These are phyloP conservation scores for Tetramorium bicarinatum DNA, from an alignment of 2,888 invertebrate genomes.

Conservation along the genomic window DNA sequence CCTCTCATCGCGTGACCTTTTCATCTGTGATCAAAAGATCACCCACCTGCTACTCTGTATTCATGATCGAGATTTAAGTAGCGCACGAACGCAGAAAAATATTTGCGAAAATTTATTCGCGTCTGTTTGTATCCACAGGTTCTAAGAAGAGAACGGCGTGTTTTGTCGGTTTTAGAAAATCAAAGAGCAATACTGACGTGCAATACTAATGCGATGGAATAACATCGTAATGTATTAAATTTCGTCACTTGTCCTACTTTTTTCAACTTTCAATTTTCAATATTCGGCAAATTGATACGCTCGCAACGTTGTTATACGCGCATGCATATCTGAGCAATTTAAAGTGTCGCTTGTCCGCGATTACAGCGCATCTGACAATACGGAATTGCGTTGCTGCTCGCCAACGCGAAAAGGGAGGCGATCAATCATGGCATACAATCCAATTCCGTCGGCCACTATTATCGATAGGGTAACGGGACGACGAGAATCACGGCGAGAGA, in stretches of 20 bases:
- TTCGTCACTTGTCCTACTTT: not conserved
- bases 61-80: not conserved
- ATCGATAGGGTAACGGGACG: conserved; percentile 1
- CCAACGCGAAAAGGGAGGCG: conserved; percentile 6
- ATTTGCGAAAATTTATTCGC: conserved; percentile 3
- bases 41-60: not conserved
- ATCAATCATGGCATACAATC: conserved; percentile 35
- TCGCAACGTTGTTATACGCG: not conserved
- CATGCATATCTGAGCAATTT: not conserved
- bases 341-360: not conserved
- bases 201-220: not conserved
- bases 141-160: not conserved
- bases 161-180: not conserved
- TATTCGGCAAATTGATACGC: not conserved
- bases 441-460: conserved; percentile 26
- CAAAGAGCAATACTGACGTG: not conserved
- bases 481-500: not conserved
- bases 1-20: conserved; percentile 17
- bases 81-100: not conserved
- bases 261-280: not conserved
- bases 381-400: not conserved
- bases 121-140: not conserved
- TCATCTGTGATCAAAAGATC: conserved; percentile 24
- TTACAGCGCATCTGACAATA: not conserved
- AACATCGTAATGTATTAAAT: not conserved